Conservation (phyloP, 2,888 invertebrate genomes). For the Zhuqinia jingwanae region DNA sequence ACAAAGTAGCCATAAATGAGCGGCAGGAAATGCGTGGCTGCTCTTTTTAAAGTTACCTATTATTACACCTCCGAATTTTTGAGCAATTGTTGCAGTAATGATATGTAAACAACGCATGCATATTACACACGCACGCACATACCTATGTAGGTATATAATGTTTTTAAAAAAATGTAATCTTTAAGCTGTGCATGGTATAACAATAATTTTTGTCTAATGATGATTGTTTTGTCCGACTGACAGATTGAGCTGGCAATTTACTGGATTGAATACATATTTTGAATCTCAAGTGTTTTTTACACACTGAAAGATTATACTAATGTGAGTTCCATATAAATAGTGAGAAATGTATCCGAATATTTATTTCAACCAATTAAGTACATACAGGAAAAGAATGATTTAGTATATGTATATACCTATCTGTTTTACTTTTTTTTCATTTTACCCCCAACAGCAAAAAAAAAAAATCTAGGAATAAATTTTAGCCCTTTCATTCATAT, state of each 20-base stretch:
- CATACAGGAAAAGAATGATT: too few species aligned
- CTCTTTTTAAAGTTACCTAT: neutral
- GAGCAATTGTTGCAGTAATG: conserved; percentile 12
- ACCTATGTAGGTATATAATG: neutral
- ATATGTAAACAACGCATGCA: neutral
- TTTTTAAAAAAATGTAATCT: too few species aligned
- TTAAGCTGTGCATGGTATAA: neutral
- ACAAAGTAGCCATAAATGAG: conserved; percentile 53
- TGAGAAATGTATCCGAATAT: too few species aligned
- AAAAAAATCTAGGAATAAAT: too few species aligned
- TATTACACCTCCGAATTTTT: conserved; percentile 45
- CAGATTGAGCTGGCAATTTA: too few species aligned
- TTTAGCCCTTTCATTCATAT: too few species aligned
- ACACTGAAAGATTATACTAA: neutral
- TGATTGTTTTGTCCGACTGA: neutral
- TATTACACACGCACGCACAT: neutral
- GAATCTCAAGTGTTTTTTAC: conserved; percentile 5
- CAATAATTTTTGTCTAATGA: neutral
- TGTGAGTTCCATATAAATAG: neutral
- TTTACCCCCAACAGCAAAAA: too few species aligned
- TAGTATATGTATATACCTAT: too few species aligned
- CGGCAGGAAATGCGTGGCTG: conserved; percentile 57
- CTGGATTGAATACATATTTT: neutral
- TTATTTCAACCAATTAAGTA: too few species aligned
- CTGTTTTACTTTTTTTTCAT: too few species aligned